A percentile compares a stretch with the other conserved stretches of the same genome.
Conservation (phyloP, 2,888 invertebrate species). For the Theristus sp. region DNA sequence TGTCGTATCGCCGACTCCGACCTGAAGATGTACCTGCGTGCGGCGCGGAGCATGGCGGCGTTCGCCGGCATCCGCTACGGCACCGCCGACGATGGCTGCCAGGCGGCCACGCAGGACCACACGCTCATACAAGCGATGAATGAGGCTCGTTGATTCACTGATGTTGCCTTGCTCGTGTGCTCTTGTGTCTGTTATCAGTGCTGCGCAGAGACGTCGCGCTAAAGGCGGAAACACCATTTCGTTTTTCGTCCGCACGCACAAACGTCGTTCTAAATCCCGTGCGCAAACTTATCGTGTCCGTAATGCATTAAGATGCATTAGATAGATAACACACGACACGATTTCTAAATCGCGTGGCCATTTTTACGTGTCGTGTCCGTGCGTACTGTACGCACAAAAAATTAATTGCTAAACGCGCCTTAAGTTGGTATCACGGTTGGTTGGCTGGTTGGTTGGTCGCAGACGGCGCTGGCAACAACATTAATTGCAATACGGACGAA, state of each 20-base stretch:
- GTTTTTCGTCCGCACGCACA: no score
- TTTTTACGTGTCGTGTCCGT: no score
- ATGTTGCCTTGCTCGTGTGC: not conserved
- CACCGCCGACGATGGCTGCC: slow-evolving; percentile 84
- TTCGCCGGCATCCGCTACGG: slow-evolving; percentile 62
- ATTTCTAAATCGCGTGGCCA: not conserved
- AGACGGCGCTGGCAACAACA: no score
- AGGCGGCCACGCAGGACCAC: slow-evolving; percentile 46
- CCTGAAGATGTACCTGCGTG: slow-evolving; percentile 86
- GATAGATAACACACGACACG: not conserved
- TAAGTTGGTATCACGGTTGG: not conserved
- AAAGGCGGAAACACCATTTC: no score
- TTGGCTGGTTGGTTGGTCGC: no score
- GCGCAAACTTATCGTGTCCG: no score
- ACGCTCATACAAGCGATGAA: not conserved
- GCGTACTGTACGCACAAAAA: not conserved
- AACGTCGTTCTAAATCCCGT: no score
- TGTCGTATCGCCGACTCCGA: slow-evolving; percentile 72
- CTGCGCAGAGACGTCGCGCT: no score
- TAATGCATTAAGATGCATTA: no score
- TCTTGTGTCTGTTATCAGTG: no score
- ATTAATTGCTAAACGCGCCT: not conserved
- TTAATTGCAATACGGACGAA: no score
- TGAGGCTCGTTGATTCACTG: not conserved
- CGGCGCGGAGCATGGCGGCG: slow-evolving; percentile 86